Percentiles rank a stretch among this genome's conserved stretches.
Evolutionary conservation across 2,797 vertebrate species (phyloP).

Genomic region (Chaetodon trifasciatus): DNA sequence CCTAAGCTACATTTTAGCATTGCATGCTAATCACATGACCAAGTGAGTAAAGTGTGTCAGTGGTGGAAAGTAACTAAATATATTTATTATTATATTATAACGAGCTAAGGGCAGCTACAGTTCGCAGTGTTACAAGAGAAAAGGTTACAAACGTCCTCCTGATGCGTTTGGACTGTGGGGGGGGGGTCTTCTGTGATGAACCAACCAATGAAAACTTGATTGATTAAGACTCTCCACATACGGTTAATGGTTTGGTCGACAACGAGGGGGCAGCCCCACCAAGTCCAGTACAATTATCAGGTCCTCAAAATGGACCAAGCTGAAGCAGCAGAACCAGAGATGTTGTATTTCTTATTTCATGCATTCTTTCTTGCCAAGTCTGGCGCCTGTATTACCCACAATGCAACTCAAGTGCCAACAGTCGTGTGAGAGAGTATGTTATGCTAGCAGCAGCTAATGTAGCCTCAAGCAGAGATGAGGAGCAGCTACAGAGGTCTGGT

Average conservation of each 20-base stretch:
- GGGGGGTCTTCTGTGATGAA: no score
- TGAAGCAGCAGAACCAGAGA: background rate
- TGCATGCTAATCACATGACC: no score
- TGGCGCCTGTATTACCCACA: background rate
- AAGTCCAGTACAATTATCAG: background rate
- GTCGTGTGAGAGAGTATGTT: background rate
- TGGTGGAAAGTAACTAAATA: background rate
- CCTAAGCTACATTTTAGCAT: background rate
- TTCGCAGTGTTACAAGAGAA: no score
- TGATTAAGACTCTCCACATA: no score
- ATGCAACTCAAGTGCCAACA: background rate
- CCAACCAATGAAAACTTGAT: no score
- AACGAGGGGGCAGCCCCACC: no score
- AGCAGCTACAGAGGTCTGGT: background rate
- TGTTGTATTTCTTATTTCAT: background rate
- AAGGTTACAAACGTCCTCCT: no score
- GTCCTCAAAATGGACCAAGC: no score
- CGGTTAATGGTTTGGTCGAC: no score
- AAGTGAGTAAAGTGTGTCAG: background rate
- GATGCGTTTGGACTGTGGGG: no score
- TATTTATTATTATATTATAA: no score
- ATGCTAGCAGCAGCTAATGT: background rate
- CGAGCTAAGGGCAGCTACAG: no score
- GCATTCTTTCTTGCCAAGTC: background rate
- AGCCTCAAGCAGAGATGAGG: background rate